phyloP scores from a whole-genome alignment of 2,797 vertebrate species.

The Ciconia nigra region DNA sequence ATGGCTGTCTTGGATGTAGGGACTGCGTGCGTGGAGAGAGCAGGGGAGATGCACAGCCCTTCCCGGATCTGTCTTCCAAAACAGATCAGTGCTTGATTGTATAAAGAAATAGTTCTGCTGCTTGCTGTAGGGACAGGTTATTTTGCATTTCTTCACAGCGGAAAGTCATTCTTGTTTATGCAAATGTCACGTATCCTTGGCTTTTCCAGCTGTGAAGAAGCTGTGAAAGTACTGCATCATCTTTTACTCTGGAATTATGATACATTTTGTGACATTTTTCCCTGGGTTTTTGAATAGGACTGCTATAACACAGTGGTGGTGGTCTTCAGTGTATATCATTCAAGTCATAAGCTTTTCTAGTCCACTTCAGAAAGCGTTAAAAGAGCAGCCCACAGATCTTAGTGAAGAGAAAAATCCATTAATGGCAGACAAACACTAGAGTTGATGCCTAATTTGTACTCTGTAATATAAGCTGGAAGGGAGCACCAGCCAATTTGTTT shows the following conservation, averaged over 20 bases:
- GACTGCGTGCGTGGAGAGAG: constrained; percentile 18
- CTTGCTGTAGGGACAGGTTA: constrained; percentile 42
- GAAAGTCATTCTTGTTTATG: constrained; percentile 46
- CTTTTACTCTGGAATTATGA: not conserved
- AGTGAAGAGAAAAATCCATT: not conserved
- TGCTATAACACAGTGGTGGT: not conserved
- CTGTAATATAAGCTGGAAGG: not conserved
- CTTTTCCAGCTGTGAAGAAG: constrained; percentile 3
- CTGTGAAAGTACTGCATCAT: not conserved
- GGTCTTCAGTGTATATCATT: not conserved
- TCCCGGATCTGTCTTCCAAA: not conserved
- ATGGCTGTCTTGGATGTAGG: constrained; percentile 38
- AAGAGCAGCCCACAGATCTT: not conserved
- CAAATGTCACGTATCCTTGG: not conserved
- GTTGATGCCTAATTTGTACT: not conserved
- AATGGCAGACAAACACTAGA: not conserved
- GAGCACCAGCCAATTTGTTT: not conserved
- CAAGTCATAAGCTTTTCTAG: not conserved
- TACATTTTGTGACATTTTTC: not conserved
- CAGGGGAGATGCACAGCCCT: not conserved
- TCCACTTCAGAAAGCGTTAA: not conserved
- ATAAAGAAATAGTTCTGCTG: constrained; percentile 53
- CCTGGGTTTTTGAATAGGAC: not conserved
- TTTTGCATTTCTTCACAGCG: constrained; percentile 62
- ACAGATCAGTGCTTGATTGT: not conserved